These are phyloP conservation scores for Yponomeuta plumbellus DNA, from an alignment of 2,888 invertebrate species.

Conservation along the genomic window DNA sequence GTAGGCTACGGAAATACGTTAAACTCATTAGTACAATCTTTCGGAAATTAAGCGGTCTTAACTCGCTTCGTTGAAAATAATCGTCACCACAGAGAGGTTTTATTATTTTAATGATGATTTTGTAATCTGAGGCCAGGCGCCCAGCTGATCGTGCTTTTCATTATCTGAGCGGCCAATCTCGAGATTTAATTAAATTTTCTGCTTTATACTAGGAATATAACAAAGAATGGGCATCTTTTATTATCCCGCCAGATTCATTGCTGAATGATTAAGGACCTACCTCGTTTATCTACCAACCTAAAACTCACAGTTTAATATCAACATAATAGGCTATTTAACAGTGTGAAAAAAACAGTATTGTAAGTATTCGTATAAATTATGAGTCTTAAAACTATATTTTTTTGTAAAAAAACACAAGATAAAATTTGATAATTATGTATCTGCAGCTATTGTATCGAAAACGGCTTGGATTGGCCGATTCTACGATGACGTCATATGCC, in stretches of 20 bases:
- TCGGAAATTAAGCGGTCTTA: constrained; percentile 25
- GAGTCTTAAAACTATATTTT: too few relatives aligned
- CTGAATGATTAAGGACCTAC: too few relatives aligned
- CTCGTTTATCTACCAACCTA: neutral
- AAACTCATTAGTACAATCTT: constrained; percentile 17
- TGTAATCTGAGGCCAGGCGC: constrained; percentile 31
- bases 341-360: too few relatives aligned
- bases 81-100: constrained; percentile 34
- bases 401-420: too few relatives aligned
- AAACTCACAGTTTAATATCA: neutral
- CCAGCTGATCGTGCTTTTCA: constrained; percentile 36
- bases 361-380: too few relatives aligned
- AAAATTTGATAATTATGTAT: too few relatives aligned
- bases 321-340: too few relatives aligned
- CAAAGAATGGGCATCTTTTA: constrained; percentile 38
- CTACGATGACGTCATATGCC: too few relatives aligned
- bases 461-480: too few relatives aligned
- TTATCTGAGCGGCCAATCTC: constrained; percentile 48
- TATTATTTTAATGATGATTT: constrained; percentile 36
- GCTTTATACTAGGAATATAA: constrained; percentile 37
- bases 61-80: constrained; percentile 30
- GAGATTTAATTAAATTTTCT: constrained; percentile 56
- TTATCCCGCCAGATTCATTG: constrained; percentile 28
- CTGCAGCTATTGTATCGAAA: too few relatives aligned
- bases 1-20: constrained; percentile 7